Base-by-base conservation (phyloP, 2,113 vertebrate genomes). In the Microcebus murinus region DNA sequence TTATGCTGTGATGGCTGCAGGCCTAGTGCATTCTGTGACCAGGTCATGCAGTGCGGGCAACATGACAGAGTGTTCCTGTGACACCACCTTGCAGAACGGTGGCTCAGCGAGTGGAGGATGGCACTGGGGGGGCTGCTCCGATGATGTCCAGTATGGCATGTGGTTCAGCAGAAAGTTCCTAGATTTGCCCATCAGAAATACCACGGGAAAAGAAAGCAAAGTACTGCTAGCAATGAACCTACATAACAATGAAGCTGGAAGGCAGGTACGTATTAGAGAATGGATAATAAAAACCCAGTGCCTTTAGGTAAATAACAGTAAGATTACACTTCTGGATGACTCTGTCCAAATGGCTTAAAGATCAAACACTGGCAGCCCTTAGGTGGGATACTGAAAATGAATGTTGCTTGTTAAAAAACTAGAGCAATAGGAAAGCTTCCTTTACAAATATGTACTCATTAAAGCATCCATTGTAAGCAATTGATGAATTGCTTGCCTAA, bases 71-170 rank as follows among this genome's bases (percentile, higher is more conserved):
- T 99, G 99, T 31, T 99, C 99, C 87, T 99, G 99, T 3, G 99
- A 99, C 50, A 87, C 92, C 1, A 98, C 87, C 45, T 98, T 99
- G 94, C 98, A 98, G 76, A 99, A 98, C 0, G 98, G 98, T 0
- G 99, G 99, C 92, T 99, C 99, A 0, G 84, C 98, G 4, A 98
- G 87, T 0, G 99, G 99, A 97, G 99, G 99, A 79, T 99, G 99
- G 99, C 99, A 99, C 91, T 99, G 99, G 99, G 99, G 99, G 0
- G 99, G 99, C 98, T 99, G 99, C 98, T 99, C 99, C 0, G 99
- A 99, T 25, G 99, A 99, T 15, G 98, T 99, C 96, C 99, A 98
- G 96, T 99, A 99, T 0, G 99, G 99, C 50, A 99, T 99, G 98
- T 97, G 99, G 86, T 99, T 99, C 99, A 99, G 99, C 98, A 99